Evolutionary conservation across 2,113 vertebrate species (phyloP), one percentile per base, ranked within the genome.

Genomic region (Lonchura striata): DNA sequence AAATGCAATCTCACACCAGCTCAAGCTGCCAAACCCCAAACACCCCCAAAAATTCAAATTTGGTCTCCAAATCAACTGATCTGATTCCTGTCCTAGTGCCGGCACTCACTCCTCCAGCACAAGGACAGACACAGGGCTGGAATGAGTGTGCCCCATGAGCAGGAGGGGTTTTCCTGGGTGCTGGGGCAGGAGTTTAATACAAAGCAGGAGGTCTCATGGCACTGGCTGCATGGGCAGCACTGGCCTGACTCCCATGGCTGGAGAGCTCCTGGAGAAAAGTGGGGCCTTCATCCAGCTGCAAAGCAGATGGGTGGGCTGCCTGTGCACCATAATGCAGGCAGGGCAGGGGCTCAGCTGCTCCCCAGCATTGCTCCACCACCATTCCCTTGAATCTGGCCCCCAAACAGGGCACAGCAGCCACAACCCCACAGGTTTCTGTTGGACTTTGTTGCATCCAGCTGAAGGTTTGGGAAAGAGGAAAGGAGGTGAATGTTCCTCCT

Each of bases 361-460:
- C 49, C 1, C 28, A 27, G 64, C 27, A 1, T 49, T 50, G 74
- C 27, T 65, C 46, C 69, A 81, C 7, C 57, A 27, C 47, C 64
- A 20, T 61, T 35, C 46, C 80, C 75, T 33, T 37, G 25, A 15
- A 20, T 37, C 11, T 57, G 44, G 44, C 44, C 63, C 25, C 54
- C 28, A 35, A 33, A 35, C 0, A 2, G 44, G 15, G 31, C 20
- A 37, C 66, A 90, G 71, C 53, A 74, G 49, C 25, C 16, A 1
- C 4, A 18, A 27, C 24, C 30, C 33, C n/a, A 7, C 1, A 1
- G 47, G 37, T 35, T 66, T 61, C 37, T 77, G 42, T 63, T 65
- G 80, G 33, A 49, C 0, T 3, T 9, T 0, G 0, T 6, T 33
- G 4, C 24, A 15, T 35, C 23, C n/a, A 11, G 52, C 20, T 53